phyloP scores from a whole-genome alignment of 2,113 vertebrate genomes.

The Indicator maculatus region DNA sequence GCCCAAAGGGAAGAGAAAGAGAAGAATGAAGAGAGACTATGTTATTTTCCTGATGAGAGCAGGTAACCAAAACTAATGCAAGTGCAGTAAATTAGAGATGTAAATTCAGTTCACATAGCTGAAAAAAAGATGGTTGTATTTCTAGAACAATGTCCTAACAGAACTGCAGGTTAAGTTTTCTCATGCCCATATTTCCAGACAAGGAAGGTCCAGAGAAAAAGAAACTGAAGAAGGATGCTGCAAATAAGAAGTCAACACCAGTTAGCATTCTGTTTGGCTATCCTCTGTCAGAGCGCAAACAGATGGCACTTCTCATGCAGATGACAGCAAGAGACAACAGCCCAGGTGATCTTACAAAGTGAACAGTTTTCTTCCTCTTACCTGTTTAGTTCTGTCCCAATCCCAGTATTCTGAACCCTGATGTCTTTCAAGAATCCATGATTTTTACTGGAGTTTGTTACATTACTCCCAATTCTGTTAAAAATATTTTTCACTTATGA shows the following conservation, averaged over 20 bases:
- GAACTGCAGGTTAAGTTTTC: not conserved
- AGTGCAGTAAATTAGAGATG: not conserved
- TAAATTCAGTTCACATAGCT: not conserved
- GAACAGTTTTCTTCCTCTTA: not conserved
- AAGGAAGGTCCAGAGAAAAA: conserved; percentile 98
- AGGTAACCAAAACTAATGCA: not conserved
- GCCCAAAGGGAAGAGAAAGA: too few species aligned
- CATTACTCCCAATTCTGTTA: too few species aligned
- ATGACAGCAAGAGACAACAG: conserved; percentile 99
- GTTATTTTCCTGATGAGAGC: not conserved
- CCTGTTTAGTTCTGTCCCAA: not conserved
- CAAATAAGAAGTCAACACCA: conserved; percentile 91
- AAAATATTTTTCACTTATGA: too few species aligned
- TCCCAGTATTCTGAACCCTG: not conserved
- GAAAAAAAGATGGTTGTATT: not conserved
- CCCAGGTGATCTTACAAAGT: conserved; percentile 84
- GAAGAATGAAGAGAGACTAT: not conserved
- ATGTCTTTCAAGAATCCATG: not conserved
- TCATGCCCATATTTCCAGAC: conserved; percentile 82
- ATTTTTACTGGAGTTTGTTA: not conserved
- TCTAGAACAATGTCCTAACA: not conserved
- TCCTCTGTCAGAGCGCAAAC: conserved; percentile 96
- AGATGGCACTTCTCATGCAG: conserved; percentile 99
- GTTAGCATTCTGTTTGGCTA: conserved; percentile 97
- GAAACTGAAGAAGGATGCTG: conserved; percentile 93